phyloP scores from a whole-genome alignment of 2,797 vertebrate species.

The Decapterus maruadsi region DNA sequence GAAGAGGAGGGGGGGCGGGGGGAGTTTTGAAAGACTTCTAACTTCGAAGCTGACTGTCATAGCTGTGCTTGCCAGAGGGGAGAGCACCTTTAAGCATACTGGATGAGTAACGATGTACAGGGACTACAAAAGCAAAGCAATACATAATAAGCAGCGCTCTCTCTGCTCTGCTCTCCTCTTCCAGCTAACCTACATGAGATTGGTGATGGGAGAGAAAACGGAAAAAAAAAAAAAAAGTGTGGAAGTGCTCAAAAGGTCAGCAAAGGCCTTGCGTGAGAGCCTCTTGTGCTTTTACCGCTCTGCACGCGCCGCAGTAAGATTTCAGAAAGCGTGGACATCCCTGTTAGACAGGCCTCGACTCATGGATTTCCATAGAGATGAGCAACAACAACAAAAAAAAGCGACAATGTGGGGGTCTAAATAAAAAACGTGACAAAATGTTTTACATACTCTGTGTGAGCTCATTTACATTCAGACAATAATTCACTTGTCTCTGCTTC shows the following conservation, averaged over 20 bases:
- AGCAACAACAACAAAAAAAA: conserved; percentile 42
- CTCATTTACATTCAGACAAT: not conserved
- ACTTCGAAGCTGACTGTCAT: conserved; percentile 82
- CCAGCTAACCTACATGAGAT: conserved; percentile 73
- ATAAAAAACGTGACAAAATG: conserved; percentile 45
- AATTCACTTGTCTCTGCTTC: conserved; percentile 6
- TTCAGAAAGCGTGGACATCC: conserved; percentile 34
- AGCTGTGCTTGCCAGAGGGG: conserved; percentile 84
- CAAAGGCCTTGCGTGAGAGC: conserved; percentile 35
- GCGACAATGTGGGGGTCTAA: not conserved
- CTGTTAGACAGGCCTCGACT: conserved; percentile 38
- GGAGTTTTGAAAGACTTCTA: conserved; percentile 82
- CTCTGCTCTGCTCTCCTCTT: conserved; percentile 65
- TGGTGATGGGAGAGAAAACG: conserved; percentile 48
- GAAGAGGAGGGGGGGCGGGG: not conserved
- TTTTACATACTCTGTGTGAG: conserved; percentile 27
- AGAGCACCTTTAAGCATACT: conserved; percentile 84
- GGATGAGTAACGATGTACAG: conserved; percentile 81
- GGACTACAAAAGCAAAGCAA: conserved; percentile 82
- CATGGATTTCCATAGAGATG: conserved; percentile 64
- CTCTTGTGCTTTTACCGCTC: conserved; percentile 35
- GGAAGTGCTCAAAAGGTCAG: conserved; percentile 67
- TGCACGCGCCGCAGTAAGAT: conserved; percentile 46
- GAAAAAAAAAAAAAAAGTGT: too few species aligned
- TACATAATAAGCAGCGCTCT: conserved; percentile 74